Conservation (phyloP, 2,797 vertebrate genomes). For the Galagoides demidoff region DNA sequence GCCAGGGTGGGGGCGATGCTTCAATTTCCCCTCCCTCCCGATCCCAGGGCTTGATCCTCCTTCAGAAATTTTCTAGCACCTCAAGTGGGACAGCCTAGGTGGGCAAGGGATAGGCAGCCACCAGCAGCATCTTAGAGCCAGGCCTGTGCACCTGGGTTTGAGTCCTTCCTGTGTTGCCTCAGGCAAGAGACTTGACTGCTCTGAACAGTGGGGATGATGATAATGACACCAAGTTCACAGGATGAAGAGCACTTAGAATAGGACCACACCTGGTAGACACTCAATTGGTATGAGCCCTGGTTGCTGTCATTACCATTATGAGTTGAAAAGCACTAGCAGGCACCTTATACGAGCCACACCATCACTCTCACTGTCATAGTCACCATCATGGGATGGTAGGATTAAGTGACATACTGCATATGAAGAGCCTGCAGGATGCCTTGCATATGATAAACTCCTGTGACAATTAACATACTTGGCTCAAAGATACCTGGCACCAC, state of each 20-base stretch:
- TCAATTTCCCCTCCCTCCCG: background rate
- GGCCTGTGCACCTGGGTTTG: background rate
- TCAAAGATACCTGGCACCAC: background rate
- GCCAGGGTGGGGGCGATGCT: background rate
- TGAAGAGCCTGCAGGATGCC: background rate
- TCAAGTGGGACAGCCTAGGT: background rate
- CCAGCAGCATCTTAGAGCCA: background rate
- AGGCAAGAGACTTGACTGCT: background rate
- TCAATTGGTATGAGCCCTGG: background rate
- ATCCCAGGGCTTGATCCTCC: background rate
- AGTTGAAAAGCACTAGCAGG: background rate
- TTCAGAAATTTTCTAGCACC: background rate
- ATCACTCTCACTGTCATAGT: fast-evolving
- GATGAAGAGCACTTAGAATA: background rate
- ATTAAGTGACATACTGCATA: fast-evolving
- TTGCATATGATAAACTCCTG: background rate
- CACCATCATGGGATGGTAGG: background rate
- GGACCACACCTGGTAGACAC: background rate
- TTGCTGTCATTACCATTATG: background rate
- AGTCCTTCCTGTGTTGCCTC: background rate
- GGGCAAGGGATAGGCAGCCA: background rate
- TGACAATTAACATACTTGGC: background rate
- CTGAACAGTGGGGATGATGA: background rate
- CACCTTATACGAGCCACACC: background rate
- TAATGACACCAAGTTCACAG: background rate